Evolutionary conservation across 23 tunicate genomes (phyloP).

Genomic region (Phallusia fumigata): DNA sequence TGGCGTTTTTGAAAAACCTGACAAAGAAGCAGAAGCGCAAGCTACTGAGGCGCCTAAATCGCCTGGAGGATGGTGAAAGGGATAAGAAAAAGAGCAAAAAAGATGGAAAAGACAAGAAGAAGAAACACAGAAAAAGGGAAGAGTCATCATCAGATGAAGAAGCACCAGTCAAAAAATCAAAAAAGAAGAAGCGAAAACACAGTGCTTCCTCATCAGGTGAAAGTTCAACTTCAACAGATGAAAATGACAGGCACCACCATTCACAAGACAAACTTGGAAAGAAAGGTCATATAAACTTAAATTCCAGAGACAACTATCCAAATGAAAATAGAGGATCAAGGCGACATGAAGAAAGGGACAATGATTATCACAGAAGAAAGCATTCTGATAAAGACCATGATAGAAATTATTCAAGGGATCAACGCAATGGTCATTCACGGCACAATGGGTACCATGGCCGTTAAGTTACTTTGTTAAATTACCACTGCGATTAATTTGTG

Average conservation of each 20-base stretch:
- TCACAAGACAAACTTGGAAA: neutral
- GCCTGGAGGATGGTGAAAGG: constrained; percentile 47
- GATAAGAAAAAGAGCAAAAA: constrained; percentile 34
- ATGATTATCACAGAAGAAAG: neutral
- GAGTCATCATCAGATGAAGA: neutral
- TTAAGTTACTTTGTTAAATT: too few relatives aligned
- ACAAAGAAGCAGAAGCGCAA: constrained; percentile 85
- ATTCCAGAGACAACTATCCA: neutral
- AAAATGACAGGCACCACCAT: neutral
- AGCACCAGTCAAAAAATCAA: neutral
- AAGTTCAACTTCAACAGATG: neutral
- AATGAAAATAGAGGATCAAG: neutral
- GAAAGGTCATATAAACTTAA: neutral
- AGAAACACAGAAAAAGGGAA: neutral
- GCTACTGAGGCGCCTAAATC: constrained; percentile 61
- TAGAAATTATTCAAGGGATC: neutral
- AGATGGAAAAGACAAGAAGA: constrained; percentile 20
- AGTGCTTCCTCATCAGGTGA: constrained; percentile 6
- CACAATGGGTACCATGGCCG: neutral
- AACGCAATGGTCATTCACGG: neutral
- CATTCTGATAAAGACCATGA: neutral
- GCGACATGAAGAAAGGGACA: neutral
- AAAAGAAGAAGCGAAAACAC: constrained; percentile 1
- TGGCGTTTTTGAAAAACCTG: constrained; percentile 79
- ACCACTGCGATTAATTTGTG: neutral